Evolutionary conservation across 2,888 invertebrate species (phyloP).

Genomic region (Tromatobia lineatoria): DNA sequence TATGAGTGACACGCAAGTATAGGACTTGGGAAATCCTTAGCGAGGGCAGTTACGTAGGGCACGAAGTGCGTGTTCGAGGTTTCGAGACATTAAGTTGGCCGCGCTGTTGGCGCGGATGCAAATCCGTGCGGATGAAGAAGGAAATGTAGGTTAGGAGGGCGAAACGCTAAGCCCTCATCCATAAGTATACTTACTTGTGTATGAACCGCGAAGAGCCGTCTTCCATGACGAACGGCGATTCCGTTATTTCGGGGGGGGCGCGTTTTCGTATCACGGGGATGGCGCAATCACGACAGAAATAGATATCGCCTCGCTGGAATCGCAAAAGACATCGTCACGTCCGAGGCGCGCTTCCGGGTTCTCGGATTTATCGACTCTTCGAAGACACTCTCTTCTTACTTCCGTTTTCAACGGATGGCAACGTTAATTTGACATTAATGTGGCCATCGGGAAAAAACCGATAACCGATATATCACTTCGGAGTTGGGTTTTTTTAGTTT

Average conservation of each 20-base stretch:
- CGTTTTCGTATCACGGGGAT: slow-evolving; percentile 34
- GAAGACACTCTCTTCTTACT: not conserved
- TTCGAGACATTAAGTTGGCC: not conserved
- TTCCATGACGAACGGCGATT: slow-evolving; percentile 71
- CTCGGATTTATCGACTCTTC: slow-evolving; percentile 40
- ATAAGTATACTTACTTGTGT: not conserved
- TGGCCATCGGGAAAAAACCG: not conserved
- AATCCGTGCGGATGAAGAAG: slow-evolving; percentile 37
- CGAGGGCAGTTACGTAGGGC: not conserved
- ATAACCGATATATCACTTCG: not conserved
- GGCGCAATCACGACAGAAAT: slow-evolving; percentile 42
- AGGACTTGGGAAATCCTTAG: not conserved
- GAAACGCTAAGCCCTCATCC: slow-evolving; percentile 30
- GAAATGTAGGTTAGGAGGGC: slow-evolving; percentile 68
- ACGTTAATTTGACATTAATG: too few species aligned
- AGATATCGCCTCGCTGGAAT: slow-evolving; percentile 23
- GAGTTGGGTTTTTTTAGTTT: not conserved
- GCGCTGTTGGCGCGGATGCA: slow-evolving; percentile 7
- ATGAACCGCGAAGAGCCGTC: slow-evolving; percentile 46
- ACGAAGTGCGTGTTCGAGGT: not conserved
- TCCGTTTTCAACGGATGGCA: too few species aligned
- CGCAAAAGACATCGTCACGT: slow-evolving; percentile 33
- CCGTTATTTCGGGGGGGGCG: slow-evolving; percentile 72
- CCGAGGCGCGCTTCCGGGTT: slow-evolving; percentile 33
- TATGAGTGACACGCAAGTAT: not conserved